Evolutionary conservation across 2,113 vertebrate genomes (phyloP).

Genomic region (Ciconia stormi): DNA sequence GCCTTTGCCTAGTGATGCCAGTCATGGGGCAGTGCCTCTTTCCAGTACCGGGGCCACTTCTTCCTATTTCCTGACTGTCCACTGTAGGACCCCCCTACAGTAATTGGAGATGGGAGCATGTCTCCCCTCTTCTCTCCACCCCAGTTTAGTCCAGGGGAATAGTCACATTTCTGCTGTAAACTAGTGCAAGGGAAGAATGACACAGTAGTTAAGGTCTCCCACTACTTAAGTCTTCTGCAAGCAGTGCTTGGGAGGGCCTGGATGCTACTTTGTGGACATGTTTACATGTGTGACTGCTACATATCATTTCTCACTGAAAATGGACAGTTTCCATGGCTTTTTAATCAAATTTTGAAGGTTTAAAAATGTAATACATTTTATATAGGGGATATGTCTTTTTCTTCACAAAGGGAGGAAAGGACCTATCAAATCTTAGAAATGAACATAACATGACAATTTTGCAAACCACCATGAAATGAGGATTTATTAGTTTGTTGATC

Average conservation of each 20-base stretch:
- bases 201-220: background rate
- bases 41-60: background rate
- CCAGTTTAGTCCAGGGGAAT: background rate
- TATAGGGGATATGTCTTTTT: background rate
- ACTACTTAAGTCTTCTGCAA: background rate
- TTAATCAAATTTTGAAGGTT: background rate
- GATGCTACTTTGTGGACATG: background rate
- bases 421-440: background rate
- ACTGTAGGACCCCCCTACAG: background rate
- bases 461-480: constrained; percentile 3
- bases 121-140: background rate
- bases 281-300: fast-evolving
- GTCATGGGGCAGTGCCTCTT: background rate
- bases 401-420: background rate
- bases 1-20: background rate
- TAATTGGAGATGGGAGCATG: fast-evolving
- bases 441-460: background rate
- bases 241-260: background rate
- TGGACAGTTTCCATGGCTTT: background rate
- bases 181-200: background rate
- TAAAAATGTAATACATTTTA: background rate
- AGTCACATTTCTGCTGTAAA: background rate
- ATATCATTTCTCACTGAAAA: background rate
- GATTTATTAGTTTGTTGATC: constrained; percentile 48
- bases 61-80: background rate